Conservation (phyloP, 2,888 invertebrate genomes). For the Tetragnatha montana region DNA sequence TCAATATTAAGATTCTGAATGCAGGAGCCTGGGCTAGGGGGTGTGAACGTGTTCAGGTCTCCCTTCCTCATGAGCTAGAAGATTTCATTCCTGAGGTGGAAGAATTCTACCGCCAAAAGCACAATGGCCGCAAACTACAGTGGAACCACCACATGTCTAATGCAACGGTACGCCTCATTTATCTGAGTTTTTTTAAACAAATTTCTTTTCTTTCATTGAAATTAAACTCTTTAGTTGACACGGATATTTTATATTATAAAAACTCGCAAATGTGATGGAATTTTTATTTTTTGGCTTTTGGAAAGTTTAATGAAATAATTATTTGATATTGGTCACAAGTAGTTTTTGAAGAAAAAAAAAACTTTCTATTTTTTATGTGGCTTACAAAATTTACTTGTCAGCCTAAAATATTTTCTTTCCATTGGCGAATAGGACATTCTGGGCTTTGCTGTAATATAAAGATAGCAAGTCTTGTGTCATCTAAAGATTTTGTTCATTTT, state of each 20-base stretch:
- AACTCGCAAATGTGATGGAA: too few relatives aligned
- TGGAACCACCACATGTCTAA: conserved; percentile 99
- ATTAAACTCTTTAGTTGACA: too few relatives aligned
- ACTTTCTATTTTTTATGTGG: not conserved
- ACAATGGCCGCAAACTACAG: conserved; percentile 96
- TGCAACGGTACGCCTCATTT: conserved; percentile 89
- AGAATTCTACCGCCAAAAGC: conserved; percentile 98
- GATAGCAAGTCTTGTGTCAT: not conserved
- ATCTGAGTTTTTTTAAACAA: not conserved
- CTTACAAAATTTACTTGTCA: not conserved
- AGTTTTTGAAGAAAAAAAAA: too few relatives aligned
- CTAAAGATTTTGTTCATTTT: not conserved
- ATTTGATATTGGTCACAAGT: too few relatives aligned
- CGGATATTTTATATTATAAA: too few relatives aligned
- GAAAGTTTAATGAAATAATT: too few relatives aligned
- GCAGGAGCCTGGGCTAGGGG: conserved; percentile 98
- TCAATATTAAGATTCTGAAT: conserved; percentile 97
- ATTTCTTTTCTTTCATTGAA: too few relatives aligned
- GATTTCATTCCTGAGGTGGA: conserved; percentile 99
- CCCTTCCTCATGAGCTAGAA: conserved; percentile 96
- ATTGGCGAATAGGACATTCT: too few relatives aligned
- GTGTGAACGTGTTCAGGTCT: conserved; percentile 94
- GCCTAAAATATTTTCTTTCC: not conserved
- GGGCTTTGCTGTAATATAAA: too few relatives aligned
- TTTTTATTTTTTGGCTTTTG: too few relatives aligned